Conservation (phyloP, 2,113 vertebrate genomes). For the Orientallactaga bullata region DNA sequence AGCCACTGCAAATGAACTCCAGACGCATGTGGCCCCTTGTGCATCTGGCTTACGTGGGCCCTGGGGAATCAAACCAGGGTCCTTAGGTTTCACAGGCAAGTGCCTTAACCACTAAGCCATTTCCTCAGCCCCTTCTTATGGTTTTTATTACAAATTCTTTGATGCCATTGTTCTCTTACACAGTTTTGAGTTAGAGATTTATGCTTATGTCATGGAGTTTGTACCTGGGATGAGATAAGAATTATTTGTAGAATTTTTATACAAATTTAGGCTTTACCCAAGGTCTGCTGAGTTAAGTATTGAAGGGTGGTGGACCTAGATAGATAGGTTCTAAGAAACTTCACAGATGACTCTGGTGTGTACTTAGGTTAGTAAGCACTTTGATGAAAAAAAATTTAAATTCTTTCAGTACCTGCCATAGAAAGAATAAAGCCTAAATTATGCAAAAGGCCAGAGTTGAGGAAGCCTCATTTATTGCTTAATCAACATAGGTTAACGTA, state of each 20-base stretch:
- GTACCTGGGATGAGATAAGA: constrained; percentile 14
- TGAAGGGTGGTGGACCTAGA: background rate
- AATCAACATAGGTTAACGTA: background rate
- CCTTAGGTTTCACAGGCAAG: too few relatives aligned
- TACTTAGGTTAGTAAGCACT: background rate
- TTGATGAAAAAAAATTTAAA: constrained; percentile 6
- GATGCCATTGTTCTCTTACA: constrained; percentile 1
- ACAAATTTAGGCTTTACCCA: background rate
- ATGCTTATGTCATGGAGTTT: constrained; percentile 14
- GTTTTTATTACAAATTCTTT: constrained; percentile 44
- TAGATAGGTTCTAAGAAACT: background rate
- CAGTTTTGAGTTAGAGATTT: constrained; percentile 10
- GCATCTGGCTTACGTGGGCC: too few relatives aligned
- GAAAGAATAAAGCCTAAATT: constrained; percentile 8
- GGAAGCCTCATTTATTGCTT: constrained; percentile 22
- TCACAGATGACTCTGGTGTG: background rate
- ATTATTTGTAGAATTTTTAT: constrained; percentile 32
- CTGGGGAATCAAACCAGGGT: too few relatives aligned
- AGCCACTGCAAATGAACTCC: too few relatives aligned
- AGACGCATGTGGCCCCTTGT: too few relatives aligned
- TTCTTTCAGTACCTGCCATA: background rate
- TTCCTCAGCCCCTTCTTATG: background rate
- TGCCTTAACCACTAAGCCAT: too few relatives aligned
- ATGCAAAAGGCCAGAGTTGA: background rate
- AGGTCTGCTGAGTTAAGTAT: constrained; percentile 1